Conservation (phyloP, 1,140 invertebrate species). For the Microplitis mediator region DNA sequence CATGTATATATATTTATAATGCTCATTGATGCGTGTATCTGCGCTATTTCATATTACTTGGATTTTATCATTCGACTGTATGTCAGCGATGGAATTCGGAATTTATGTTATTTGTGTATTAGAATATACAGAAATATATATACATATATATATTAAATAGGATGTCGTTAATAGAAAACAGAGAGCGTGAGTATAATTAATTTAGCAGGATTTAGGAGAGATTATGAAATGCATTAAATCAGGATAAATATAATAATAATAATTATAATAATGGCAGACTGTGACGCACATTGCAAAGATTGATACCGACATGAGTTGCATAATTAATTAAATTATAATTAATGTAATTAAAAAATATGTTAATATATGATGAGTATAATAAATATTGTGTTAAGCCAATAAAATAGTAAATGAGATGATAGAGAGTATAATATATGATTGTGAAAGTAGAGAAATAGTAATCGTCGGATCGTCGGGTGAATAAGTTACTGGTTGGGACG, state of each 20-base stretch:
- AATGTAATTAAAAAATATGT: too few relatives aligned
- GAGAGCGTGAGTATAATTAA: neutral
- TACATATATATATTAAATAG: too few relatives aligned
- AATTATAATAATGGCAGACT: too few relatives aligned
- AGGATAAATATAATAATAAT: too few relatives aligned
- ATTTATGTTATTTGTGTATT: neutral
- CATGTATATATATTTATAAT: neutral
- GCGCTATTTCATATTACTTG: neutral
- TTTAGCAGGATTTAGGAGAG: neutral
- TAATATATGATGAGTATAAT: too few relatives aligned
- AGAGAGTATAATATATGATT: neutral
- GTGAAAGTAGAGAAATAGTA: constrained; percentile 38
- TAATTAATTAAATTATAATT: too few relatives aligned
- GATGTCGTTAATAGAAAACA: too few relatives aligned
- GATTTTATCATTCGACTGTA: neutral
- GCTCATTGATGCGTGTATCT: neutral
- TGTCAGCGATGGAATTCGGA: neutral
- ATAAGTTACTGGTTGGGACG: constrained; percentile 56
- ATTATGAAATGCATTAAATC: too few relatives aligned
- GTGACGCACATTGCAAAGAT: too few relatives aligned
- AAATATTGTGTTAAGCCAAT: too few relatives aligned
- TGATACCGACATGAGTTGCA: too few relatives aligned
- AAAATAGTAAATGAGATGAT: neutral
- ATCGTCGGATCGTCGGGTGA: constrained; percentile 51
- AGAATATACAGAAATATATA: neutral